Evolutionary conservation across 2,888 invertebrate species (phyloP).

Genomic region (Dromius quadrimaculatus): DNA sequence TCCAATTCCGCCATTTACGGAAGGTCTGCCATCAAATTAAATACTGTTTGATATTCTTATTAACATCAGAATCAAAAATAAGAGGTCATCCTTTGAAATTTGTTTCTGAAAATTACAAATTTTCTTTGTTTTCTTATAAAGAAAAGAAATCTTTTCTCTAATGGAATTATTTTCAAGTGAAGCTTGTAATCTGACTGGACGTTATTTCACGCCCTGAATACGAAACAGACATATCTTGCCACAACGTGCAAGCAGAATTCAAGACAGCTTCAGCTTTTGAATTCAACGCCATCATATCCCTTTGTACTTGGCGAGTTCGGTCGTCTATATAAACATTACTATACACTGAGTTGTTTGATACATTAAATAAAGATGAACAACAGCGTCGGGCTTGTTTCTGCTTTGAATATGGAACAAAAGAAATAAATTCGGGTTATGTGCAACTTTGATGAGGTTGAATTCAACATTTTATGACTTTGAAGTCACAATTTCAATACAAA

Average conservation of each 20-base stretch:
- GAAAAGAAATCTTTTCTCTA: slow-evolving; percentile 22
- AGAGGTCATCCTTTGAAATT: no score
- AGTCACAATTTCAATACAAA: no score
- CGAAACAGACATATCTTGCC: slow-evolving; percentile 29
- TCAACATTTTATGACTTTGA: slow-evolving; percentile 27
- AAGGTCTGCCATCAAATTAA: no score
- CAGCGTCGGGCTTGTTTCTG: slow-evolving; percentile 2
- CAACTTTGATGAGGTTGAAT: slow-evolving; percentile 14
- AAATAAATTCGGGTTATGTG: slow-evolving; percentile 28
- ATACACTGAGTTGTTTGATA: slow-evolving; percentile 19
- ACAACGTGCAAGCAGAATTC: not conserved
- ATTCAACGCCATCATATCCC: slow-evolving; percentile 26
- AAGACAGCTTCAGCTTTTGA: slow-evolving; percentile 16
- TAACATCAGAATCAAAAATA: no score
- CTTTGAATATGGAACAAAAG: slow-evolving; percentile 11
- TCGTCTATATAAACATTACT: slow-evolving; percentile 32
- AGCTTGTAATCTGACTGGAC: slow-evolving; percentile 44
- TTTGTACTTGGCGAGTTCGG: slow-evolving; percentile 31
- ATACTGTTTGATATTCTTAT: no score
- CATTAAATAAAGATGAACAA: slow-evolving; percentile 34
- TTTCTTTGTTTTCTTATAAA: slow-evolving; percentile 1
- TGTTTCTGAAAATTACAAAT: no score
- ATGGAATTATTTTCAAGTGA: slow-evolving; percentile 45
- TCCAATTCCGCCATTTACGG: no score
- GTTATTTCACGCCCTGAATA: slow-evolving; percentile 45